These are phyloP conservation scores for Anguilla megastoma DNA, from an alignment of 2,797 vertebrate species.

Conservation along the genomic window DNA sequence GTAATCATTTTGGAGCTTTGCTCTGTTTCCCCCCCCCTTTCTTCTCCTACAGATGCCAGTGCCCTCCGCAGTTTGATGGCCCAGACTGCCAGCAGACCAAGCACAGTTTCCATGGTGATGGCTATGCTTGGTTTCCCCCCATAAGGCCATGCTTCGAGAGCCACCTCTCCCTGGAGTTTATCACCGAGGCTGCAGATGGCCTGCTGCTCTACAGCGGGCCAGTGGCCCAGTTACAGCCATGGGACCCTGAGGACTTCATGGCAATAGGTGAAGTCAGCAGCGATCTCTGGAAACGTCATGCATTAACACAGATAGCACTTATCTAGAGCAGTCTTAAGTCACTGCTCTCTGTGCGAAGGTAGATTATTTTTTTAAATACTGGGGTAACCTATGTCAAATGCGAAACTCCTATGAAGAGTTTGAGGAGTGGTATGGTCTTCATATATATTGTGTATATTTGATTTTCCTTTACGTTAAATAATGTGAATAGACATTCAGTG, in stretches of 20 bases:
- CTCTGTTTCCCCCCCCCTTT: slow-evolving; percentile 14
- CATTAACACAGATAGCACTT: background rate
- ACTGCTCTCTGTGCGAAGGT: background rate
- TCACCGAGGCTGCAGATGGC: slow-evolving; percentile 78
- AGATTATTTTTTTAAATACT: too few species aligned
- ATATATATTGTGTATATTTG: background rate
- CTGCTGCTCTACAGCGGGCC: slow-evolving; percentile 80
- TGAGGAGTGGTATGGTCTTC: background rate
- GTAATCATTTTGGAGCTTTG: background rate
- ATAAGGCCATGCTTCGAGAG: slow-evolving; percentile 82
- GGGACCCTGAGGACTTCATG: slow-evolving; percentile 76
- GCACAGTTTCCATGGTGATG: slow-evolving; percentile 83
- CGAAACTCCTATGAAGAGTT: background rate
- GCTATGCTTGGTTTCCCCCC: slow-evolving; percentile 85
- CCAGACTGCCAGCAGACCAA: slow-evolving; percentile 83
- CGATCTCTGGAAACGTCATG: background rate
- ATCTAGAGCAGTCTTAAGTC: background rate
- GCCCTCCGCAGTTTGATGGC: slow-evolving; percentile 77
- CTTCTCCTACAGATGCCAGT: slow-evolving; percentile 74
- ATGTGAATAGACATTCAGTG: too few species aligned
- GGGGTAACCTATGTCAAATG: background rate
- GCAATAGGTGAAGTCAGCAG: slow-evolving; percentile 77
- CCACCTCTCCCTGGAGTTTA: slow-evolving; percentile 82
- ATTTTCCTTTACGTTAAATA: too few species aligned
- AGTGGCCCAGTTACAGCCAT: slow-evolving; percentile 69